Percentiles rank a stretch among this genome's conserved stretches.
These are phyloP conservation scores for Sebastiscus tertius DNA, from an alignment of 2,797 vertebrate genomes.

Conservation along the genomic window DNA sequence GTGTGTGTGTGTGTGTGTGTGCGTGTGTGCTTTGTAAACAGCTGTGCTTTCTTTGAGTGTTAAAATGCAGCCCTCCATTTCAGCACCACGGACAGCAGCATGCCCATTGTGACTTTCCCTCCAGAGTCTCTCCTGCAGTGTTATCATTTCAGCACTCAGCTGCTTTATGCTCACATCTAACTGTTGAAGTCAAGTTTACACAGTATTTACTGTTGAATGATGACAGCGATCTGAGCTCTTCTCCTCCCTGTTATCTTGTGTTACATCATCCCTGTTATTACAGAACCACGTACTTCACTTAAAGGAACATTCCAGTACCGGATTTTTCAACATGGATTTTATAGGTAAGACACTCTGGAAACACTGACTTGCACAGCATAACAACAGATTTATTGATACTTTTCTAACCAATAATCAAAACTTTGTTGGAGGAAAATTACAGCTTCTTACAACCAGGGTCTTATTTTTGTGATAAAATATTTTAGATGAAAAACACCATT, in stretches of 20 bases:
- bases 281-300: background rate
- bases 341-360: background rate
- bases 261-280: background rate
- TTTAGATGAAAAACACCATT: background rate
- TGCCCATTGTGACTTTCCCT: background rate
- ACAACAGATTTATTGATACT: background rate
- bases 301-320: background rate
- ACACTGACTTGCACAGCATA: background rate
- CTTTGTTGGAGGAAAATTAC: background rate
- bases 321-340: background rate
- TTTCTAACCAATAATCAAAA: background rate
- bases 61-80: background rate
- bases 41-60: background rate
- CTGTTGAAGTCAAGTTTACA: background rate
- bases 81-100: background rate
- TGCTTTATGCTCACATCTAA: background rate
- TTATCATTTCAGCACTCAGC: background rate
- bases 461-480: background rate
- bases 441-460: fast-evolving
- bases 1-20: too few relatives aligned
- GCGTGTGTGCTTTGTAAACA: background rate
- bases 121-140: background rate
- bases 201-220: background rate
- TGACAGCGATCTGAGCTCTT: background rate
- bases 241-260: background rate